These are phyloP conservation scores for Carduelis carduelis DNA, from an alignment of 2,797 vertebrate species.

Conservation along the genomic window DNA sequence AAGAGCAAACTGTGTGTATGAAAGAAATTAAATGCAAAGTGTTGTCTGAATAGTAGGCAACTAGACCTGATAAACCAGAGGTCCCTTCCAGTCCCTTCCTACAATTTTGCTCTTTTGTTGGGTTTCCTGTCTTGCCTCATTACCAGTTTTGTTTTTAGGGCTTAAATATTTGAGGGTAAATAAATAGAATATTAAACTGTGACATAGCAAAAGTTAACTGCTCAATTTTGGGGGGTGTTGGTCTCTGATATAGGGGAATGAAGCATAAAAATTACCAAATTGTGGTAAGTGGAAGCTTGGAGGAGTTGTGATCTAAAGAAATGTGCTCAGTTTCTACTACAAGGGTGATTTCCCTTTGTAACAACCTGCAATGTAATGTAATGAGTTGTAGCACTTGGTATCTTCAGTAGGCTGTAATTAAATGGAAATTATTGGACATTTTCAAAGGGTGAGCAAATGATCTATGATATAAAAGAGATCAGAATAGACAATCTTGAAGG, in stretches of 20 bases:
- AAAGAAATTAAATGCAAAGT: constrained; percentile 4
- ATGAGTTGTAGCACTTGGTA: background rate
- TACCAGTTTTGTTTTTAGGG: background rate
- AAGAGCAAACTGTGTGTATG: background rate
- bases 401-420: background rate
- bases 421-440: background rate
- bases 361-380: background rate
- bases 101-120: background rate
- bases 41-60: background rate
- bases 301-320: background rate
- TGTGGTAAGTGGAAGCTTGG: background rate
- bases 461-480: background rate
- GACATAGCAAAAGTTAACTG: background rate
- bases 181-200: background rate
- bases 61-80: constrained; percentile 22
- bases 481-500: background rate
- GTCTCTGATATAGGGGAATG: background rate
- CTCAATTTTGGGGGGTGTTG: background rate
- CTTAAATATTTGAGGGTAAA: background rate
- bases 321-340: background rate
- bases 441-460: background rate
- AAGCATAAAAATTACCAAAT: background rate
- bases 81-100: background rate
- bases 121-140: background rate
- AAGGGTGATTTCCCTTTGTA: background rate